A percentile compares a stretch with the other conserved stretches of the same genome.
Conservation (phyloP, 2,888 invertebrate genomes). For the Smittia sp. region DNA sequence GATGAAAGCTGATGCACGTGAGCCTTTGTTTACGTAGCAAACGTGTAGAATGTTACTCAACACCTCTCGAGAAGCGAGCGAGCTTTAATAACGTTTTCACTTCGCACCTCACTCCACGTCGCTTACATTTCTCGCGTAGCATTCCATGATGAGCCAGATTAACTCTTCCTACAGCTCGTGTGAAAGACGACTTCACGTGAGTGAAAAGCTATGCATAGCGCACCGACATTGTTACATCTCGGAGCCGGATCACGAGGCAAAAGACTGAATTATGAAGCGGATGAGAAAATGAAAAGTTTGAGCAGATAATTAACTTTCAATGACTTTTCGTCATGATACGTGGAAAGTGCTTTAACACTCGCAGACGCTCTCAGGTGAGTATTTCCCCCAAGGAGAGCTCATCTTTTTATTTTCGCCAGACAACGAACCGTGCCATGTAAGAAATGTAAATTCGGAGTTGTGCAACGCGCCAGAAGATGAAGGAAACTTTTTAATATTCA, state of each 20-base stretch:
- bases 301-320: slow-evolving; percentile 37
- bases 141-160: slow-evolving; percentile 20
- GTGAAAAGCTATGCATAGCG: not conserved
- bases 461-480: not conserved
- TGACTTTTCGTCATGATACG: slow-evolving; percentile 32
- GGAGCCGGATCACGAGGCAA: not conserved
- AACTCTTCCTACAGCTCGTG: not conserved
- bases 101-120: not conserved
- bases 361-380: not conserved
- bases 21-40: no score
- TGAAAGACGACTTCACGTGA: not conserved
- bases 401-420: not conserved
- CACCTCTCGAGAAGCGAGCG: not conserved
- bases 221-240: not conserved
- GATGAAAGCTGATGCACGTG: no score
- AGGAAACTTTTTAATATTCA: slow-evolving; percentile 10
- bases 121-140: not conserved
- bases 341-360: not conserved
- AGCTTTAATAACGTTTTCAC: not conserved
- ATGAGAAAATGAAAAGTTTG: not conserved
- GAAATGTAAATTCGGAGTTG: not conserved
- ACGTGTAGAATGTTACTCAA: not conserved
- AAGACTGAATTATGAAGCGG: not conserved
- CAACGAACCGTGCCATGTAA: not conserved
- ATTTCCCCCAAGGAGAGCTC: not conserved